A percentile compares a stretch with the other conserved stretches of the same genome.
Evolutionary conservation across 2,113 vertebrate species (phyloP).

Genomic region (Podiceps cristatus): DNA sequence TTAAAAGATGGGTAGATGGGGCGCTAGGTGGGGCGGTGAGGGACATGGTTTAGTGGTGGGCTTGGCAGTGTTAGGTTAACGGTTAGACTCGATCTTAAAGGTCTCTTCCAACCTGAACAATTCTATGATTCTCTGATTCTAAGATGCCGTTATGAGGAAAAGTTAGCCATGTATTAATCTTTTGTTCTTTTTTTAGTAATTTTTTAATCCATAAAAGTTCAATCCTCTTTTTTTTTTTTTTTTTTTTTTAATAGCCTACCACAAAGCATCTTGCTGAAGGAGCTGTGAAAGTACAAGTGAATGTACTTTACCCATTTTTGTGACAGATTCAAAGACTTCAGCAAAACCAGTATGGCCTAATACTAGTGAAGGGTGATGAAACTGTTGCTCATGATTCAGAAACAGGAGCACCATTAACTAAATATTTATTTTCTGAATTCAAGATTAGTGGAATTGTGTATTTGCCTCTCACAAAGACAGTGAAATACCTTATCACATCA

Average conservation of each 20-base stretch:
- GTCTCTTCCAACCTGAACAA: too few relatives aligned
- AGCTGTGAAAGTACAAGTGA: not conserved
- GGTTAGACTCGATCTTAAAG: too few relatives aligned
- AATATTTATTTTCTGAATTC: not conserved
- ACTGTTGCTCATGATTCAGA: not conserved
- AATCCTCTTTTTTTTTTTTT: not conserved
- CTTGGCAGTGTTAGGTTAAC: too few relatives aligned
- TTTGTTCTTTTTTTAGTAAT: not conserved
- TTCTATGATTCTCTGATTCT: not conserved
- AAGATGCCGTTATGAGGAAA: not conserved
- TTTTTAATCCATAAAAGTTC: not conserved
- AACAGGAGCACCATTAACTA: not conserved
- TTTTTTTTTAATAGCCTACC: not conserved
- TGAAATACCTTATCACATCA: not conserved
- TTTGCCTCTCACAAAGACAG: not conserved
- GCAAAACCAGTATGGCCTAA: not conserved
- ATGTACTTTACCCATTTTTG: not conserved
- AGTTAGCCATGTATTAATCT: not conserved
- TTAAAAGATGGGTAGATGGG: too few relatives aligned
- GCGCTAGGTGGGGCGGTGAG: too few relatives aligned
- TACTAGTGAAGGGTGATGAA: not conserved
- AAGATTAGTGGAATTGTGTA: not conserved
- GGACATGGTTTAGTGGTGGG: too few relatives aligned
- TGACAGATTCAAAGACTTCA: not conserved
- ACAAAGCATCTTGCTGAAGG: not conserved